Percentiles rank a stretch among this genome's conserved stretches.
Evolutionary conservation across 2,797 vertebrate species (phyloP).

Genomic region (Euphonia xanthogaster): DNA sequence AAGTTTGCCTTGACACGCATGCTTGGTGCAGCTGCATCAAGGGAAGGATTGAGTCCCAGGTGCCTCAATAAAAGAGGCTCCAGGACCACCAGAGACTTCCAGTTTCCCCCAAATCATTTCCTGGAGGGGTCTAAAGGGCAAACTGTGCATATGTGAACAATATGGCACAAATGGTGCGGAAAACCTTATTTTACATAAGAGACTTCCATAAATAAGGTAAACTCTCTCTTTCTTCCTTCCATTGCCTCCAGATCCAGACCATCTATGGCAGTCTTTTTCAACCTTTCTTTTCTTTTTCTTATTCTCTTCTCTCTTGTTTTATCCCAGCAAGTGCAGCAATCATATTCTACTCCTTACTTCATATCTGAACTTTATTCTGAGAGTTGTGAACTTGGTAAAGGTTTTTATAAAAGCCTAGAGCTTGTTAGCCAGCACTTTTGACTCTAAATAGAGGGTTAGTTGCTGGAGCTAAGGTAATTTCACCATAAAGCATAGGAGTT

Average conservation of each 20-base stretch:
- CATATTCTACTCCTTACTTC: not conserved
- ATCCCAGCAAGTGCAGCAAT: not conserved
- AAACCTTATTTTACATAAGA: not conserved
- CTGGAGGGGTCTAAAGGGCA: not conserved
- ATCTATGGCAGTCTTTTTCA: too few relatives aligned
- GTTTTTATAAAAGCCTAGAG: not conserved
- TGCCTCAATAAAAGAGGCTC: not conserved
- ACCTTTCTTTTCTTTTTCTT: not conserved
- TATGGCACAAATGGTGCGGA: not conserved
- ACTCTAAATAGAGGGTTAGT: not conserved
- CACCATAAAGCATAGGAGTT: not conserved
- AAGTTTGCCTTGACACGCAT: not conserved
- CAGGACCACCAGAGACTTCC: not conserved
- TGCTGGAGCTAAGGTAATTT: not conserved
- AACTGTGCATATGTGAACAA: not conserved
- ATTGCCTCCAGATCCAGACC: not conserved
- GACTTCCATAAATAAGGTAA: not conserved
- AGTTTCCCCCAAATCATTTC: fast-evolving
- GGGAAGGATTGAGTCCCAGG: fast-evolving
- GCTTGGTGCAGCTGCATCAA: not conserved
- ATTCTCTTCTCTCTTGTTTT: not conserved
- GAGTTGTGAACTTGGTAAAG: not conserved
- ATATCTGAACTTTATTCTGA: not conserved
- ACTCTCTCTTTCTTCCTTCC: not conserved
- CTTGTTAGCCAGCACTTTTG: not conserved